phyloP scores from a whole-genome alignment of 53 echinoderm and acorn worm species.

The Hippasteria phrygiana region DNA sequence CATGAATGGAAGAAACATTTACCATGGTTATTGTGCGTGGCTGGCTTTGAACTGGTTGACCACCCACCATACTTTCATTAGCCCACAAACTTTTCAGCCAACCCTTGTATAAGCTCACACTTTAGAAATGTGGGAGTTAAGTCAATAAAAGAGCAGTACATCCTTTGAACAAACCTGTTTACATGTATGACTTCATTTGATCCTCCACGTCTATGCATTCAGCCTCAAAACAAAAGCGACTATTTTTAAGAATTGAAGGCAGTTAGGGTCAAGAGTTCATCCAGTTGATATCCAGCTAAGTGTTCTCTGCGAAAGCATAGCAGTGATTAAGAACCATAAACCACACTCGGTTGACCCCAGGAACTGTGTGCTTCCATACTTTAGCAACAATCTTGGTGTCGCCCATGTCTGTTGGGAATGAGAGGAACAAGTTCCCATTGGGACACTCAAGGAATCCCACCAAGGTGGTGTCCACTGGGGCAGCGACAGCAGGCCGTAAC shows the following conservation, averaged over 20 bases:
- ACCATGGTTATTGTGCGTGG: no score
- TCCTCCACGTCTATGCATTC: constrained; percentile 23
- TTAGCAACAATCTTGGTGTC: constrained; percentile 49
- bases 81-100: constrained; percentile 2
- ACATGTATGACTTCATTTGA: constrained; percentile 24
- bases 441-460: constrained; percentile 54
- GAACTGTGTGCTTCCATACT: constrained; percentile 45
- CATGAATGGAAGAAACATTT: no score
- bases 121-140: constrained; percentile 28
- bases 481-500: constrained; percentile 41
- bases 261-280: constrained; percentile 31
- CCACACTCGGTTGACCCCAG: constrained; percentile 23
- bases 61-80: no score
- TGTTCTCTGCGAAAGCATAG: constrained; percentile 42
- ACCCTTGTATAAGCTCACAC: constrained; percentile 10
- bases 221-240: constrained; percentile 42
- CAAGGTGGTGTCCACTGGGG: constrained; percentile 41
- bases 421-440: constrained; percentile 51
- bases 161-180: constrained; percentile 10
- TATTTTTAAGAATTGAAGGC: constrained; percentile 34
- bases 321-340: constrained; percentile 52
- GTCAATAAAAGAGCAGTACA: constrained; percentile 28
- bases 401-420: constrained; percentile 36
- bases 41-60: no score
- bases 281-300: constrained; percentile 41